These are phyloP conservation scores for Lampris incognitus DNA, from an alignment of 2,113 vertebrate species.

Conservation along the genomic window DNA sequence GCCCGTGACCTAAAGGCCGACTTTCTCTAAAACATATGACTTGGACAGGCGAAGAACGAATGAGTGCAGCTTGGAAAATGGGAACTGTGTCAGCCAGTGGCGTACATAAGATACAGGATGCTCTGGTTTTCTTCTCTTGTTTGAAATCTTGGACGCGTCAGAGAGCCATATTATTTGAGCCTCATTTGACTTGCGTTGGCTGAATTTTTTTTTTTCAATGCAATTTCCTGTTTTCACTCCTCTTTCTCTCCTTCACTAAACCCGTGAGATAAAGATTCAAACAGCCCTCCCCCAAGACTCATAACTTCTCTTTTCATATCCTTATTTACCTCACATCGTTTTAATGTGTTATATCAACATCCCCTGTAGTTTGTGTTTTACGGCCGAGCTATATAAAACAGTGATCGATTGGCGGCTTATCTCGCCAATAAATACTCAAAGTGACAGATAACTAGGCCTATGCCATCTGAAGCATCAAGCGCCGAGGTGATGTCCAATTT, in stretches of 20 bases:
- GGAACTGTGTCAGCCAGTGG: constrained; percentile 25
- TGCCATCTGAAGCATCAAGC: too few species aligned
- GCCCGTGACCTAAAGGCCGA: constrained; percentile 39
- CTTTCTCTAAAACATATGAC: constrained; percentile 44
- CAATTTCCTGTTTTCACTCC: neutral
- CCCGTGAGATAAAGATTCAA: neutral
- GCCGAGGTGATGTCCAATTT: too few species aligned
- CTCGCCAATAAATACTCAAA: neutral
- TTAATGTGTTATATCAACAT: too few species aligned
- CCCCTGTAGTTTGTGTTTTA: neutral
- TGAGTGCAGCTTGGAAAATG: constrained; percentile 27
- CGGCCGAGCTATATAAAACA: neutral
- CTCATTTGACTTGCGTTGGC: constrained; percentile 20
- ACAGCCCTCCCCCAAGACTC: neutral
- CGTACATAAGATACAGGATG: constrained; percentile 2
- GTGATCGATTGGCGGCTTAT: neutral
- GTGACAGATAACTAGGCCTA: neutral
- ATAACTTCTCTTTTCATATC: constrained; percentile 1
- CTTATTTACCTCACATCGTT: neutral
- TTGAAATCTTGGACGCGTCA: constrained; percentile 15
- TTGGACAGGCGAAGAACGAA: neutral
- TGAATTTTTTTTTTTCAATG: neutral
- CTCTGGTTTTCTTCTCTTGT: constrained; percentile 8
- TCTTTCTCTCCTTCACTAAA: neutral
- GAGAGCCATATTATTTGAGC: neutral